Evolutionary conservation across 1,140 invertebrate genomes (phyloP), one percentile per base, ranked within the genome.

Genomic region (Drosophila guanche): DNA sequence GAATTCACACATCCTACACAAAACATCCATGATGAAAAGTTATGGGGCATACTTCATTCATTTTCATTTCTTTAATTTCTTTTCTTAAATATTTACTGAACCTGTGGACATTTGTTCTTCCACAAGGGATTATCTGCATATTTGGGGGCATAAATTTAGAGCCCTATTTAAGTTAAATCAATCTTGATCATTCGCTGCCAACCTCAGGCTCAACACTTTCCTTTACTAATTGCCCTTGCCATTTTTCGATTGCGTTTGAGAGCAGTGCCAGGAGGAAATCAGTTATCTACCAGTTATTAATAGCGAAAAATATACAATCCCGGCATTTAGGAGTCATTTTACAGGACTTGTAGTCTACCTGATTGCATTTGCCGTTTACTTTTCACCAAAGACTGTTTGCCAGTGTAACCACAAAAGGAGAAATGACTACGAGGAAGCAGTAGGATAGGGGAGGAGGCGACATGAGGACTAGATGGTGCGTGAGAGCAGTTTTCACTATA

Each of bases 11-110:
- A 27, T 5, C 25, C 25, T 25, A 25, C 25, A 25, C 25, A 25
- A 37, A 20, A 74, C 79, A 81, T 73, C 40, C 69, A 29, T 4
- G 10, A 16, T 41, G 41, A 77, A 77, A 77, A 83, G 69, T 83
- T 55, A 68, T 68, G 65, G n/a, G n/a, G n/a, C n/a, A n/a, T n/a
- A n/a, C n/a, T n/a, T n/a, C n/a, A n/a, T n/a, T n/a, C n/a, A n/a
- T n/a, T n/a, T n/a, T n/a, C n/a, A n/a, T n/a, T n/a, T n/a, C n/a
- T n/a, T n/a, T n/a, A n/a, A n/a, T n/a, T n/a, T n/a, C n/a, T n/a
- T n/a, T 20, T 1, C 29, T 8, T 3, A 33, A 33, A 33, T 33
- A 33, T 33, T 33, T 8, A 7, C 7, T 33, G 5, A 33, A 10
- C 8, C 3, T 33, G 8, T 33, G 2, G 8, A 3, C 0, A 3